phyloP scores from a whole-genome alignment of 2,113 vertebrate genomes.

The Chinchilla lanigera region DNA sequence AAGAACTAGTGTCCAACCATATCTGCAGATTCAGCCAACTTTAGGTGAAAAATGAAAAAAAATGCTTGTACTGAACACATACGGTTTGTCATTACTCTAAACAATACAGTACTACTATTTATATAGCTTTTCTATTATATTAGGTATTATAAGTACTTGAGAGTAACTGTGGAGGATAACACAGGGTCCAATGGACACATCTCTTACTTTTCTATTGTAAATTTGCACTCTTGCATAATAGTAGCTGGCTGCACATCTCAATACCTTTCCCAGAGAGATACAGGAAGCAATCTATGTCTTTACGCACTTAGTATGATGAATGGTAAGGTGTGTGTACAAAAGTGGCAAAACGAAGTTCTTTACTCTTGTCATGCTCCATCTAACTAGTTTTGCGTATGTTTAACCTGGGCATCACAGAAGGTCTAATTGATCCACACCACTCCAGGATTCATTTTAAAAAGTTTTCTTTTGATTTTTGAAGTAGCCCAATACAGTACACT shows the following conservation, averaged over 20 bases:
- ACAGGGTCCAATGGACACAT: too few species aligned
- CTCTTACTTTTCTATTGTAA: too few species aligned
- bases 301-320: neutral
- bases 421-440: neutral
- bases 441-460: neutral
- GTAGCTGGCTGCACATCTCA: too few species aligned
- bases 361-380: neutral
- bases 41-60: neutral
- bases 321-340: neutral
- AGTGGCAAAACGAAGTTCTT: neutral
- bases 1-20: neutral
- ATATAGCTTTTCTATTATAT: neutral
- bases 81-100: neutral
- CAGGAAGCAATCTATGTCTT: too few species aligned
- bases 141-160: neutral
- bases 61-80: neutral
- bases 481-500: neutral
- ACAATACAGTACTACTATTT: neutral
- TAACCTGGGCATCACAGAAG: neutral
- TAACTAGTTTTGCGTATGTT: neutral
- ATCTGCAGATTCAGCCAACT: neutral
- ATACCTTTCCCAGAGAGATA: too few species aligned
- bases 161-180: too few species aligned
- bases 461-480: neutral
- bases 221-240: too few species aligned